These are phyloP conservation scores for Austrofundulus limnaeus DNA, from an alignment of 2,113 vertebrate genomes.

Conservation along the genomic window DNA sequence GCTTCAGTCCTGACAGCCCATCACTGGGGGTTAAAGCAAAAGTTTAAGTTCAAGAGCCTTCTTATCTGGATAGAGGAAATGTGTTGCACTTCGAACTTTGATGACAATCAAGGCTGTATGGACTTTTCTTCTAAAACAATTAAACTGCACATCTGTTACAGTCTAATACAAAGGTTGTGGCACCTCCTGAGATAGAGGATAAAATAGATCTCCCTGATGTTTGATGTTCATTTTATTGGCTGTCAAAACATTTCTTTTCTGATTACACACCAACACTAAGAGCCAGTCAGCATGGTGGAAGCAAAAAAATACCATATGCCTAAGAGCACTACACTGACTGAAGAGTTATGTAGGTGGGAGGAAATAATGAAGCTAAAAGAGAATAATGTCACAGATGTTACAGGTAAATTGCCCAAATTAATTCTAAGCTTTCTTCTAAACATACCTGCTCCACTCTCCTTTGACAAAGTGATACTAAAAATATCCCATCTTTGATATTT, in stretches of 20 bases:
- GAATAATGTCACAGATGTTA: background rate
- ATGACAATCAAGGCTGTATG: slow-evolving; percentile 6
- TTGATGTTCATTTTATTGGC: background rate
- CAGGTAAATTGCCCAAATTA: background rate
- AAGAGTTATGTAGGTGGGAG: background rate
- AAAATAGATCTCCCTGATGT: slow-evolving; percentile 26
- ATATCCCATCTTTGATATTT: too few species aligned
- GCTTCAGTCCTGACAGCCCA: background rate
- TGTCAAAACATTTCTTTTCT: background rate
- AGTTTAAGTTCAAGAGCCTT: slow-evolving; percentile 6
- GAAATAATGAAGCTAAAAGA: background rate
- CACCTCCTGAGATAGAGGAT: background rate
- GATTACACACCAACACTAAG: slow-evolving; percentile 3
- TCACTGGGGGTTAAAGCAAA: background rate
- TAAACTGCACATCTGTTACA: slow-evolving; percentile 12
- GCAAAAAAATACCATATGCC: slow-evolving; percentile 12
- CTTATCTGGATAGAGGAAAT: background rate
- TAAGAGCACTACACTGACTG: slow-evolving; percentile 6
- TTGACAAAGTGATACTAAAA: too few species aligned
- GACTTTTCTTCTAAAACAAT: slow-evolving; percentile 2
- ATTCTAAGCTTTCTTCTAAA: too few species aligned
- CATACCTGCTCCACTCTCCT: too few species aligned
- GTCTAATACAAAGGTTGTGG: slow-evolving; percentile 1
- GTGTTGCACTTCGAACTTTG: slow-evolving; percentile 3
- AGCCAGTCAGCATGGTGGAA: background rate